Evolutionary conservation across 2,797 vertebrate species (phyloP).

Genomic region (Falco biarmicus): DNA sequence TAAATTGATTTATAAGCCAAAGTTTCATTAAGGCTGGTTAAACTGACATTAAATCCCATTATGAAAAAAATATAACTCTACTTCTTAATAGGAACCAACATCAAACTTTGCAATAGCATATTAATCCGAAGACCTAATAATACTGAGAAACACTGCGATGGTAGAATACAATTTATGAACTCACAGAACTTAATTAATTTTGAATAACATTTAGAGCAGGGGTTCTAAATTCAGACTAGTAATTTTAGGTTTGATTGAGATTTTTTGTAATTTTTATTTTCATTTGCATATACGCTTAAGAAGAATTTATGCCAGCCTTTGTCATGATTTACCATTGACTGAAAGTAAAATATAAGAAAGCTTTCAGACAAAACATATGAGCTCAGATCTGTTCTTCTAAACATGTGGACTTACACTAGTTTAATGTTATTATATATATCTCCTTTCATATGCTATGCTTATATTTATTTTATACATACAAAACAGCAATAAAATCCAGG

Average conservation of each 20-base stretch:
- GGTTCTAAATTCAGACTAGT: background rate
- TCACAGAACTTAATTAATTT: background rate
- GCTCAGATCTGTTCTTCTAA: background rate
- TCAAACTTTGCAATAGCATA: background rate
- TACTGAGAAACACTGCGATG: background rate
- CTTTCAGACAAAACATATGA: background rate
- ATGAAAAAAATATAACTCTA: background rate
- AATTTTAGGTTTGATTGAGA: background rate
- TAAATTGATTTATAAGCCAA: constrained; percentile 31
- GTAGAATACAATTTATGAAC: background rate
- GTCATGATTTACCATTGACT: background rate
- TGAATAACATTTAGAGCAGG: background rate
- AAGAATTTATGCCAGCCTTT: background rate
- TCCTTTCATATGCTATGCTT: background rate
- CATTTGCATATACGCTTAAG: background rate
- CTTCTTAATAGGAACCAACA: background rate
- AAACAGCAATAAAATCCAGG: background rate
- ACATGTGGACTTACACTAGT: background rate
- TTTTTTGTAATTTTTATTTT: background rate
- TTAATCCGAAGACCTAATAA: background rate
- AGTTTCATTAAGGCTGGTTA: constrained; percentile 23
- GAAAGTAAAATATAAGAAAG: background rate
- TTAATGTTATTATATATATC: background rate
- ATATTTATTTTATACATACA: background rate
- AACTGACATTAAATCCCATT: background rate